Evolutionary conservation across 2,113 vertebrate genomes (phyloP).

Genomic region (Phyllopteryx taeniolatus): DNA sequence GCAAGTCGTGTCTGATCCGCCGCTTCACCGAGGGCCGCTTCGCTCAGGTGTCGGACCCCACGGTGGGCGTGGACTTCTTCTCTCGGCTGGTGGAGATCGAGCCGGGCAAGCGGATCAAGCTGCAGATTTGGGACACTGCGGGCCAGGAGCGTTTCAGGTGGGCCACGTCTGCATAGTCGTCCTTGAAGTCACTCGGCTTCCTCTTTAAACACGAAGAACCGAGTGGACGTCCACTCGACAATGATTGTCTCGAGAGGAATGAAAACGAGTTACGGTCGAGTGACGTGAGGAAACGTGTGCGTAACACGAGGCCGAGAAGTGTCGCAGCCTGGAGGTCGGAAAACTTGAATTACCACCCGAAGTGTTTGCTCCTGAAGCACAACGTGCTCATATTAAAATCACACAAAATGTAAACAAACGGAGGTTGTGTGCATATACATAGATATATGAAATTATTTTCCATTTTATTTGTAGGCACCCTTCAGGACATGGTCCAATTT

Average conservation of each 20-base stretch:
- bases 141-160: slow-evolving; percentile 93
- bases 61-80: slow-evolving; percentile 97
- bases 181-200: background rate
- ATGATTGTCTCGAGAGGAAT: background rate
- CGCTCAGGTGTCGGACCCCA: slow-evolving; percentile 94
- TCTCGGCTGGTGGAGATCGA: slow-evolving; percentile 96
- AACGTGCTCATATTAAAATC: slow-evolving; percentile 26
- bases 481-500: background rate
- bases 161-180: background rate
- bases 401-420: background rate
- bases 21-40: slow-evolving; percentile 96
- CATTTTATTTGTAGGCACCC: background rate
- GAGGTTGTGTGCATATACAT: background rate
- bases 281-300: background rate
- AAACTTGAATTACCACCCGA: slow-evolving; percentile 22
- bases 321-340: slow-evolving; percentile 3
- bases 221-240: too few species aligned
- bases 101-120: slow-evolving; percentile 93
- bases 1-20: slow-evolving; percentile 93
- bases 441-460: background rate
- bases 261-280: background rate
- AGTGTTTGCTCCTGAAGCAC: slow-evolving; percentile 1
- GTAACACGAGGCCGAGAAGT: background rate
- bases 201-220: too few species aligned
- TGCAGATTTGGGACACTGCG: slow-evolving; percentile 91